These are phyloP conservation scores for Ianthella basta DNA, from an alignment of 37 sponge, comb jelly and placozoan genomes.

Conservation along the genomic window DNA sequence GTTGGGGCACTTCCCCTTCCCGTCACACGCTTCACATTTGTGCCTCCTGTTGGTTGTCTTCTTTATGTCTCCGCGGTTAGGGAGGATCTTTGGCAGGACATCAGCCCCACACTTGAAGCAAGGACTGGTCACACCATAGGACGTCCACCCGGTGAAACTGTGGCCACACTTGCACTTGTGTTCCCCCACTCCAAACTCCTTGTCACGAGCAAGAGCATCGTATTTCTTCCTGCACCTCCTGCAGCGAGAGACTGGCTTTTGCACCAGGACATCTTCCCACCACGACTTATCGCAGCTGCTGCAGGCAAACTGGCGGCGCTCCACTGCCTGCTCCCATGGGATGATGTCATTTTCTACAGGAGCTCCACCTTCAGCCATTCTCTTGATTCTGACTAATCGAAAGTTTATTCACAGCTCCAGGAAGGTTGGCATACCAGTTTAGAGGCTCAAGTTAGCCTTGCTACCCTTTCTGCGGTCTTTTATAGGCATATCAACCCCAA, in stretches of 20 bases:
- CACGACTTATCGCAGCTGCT: not conserved
- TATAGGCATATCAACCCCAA: no score
- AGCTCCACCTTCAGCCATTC: no score
- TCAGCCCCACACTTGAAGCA: not conserved
- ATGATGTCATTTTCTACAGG: no score
- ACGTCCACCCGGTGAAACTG: not conserved
- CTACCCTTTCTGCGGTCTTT: no score
- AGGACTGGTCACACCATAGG: conserved; percentile 22
- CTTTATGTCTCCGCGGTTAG: conserved; percentile 15
- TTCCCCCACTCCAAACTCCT: conserved; percentile 44
- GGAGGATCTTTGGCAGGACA: not conserved
- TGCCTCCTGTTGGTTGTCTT: conserved; percentile 36
- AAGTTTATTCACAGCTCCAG: no score
- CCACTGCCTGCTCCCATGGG: not conserved
- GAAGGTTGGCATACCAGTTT: no score
- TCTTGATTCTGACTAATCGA: no score
- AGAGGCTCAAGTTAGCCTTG: no score
- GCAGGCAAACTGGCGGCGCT: conserved; percentile 37
- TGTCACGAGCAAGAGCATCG: conserved; percentile 29
- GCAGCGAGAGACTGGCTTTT: conserved; percentile 43
- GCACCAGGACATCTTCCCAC: conserved; percentile 31
- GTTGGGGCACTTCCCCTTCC: conserved; percentile 39
- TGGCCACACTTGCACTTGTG: conserved; percentile 25
- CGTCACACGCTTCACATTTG: conserved; percentile 47
- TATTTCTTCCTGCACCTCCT: conserved; percentile 13